Conservation (phyloP, 2,888 invertebrate genomes). For the Cephus sareptanus region DNA sequence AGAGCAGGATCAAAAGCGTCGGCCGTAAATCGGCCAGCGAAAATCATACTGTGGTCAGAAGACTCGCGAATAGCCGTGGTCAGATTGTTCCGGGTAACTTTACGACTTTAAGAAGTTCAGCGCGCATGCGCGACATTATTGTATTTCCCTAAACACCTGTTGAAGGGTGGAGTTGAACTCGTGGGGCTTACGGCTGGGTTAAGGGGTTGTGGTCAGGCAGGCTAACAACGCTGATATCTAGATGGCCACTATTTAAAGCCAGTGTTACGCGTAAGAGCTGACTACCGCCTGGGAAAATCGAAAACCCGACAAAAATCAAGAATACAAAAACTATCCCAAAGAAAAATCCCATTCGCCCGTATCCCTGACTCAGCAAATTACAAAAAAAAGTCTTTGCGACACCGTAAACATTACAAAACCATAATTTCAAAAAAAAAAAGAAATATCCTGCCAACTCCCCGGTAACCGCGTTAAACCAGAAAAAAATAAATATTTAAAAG, state of each 20-base stretch:
- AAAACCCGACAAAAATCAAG: neutral
- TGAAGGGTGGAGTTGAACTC: constrained; percentile 63
- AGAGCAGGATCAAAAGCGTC: neutral
- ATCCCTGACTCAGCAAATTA: too few relatives aligned
- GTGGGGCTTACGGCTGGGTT: constrained; percentile 57
- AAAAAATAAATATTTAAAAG: neutral
- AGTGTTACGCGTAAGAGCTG: neutral
- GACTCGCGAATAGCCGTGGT: constrained; percentile 26
- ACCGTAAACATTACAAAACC: neutral
- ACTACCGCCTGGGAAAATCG: neutral
- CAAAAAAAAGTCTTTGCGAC: neutral
- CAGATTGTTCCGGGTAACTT: constrained; percentile 46
- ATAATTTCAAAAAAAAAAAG: neutral
- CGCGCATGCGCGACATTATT: constrained; percentile 65
- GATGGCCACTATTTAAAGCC: constrained; percentile 16
- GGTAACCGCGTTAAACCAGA: neutral
- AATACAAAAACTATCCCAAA: neutral
- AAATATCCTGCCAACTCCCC: neutral
- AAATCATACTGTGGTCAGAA: neutral
- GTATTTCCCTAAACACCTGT: constrained; percentile 67
- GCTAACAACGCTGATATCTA: constrained; percentile 56
- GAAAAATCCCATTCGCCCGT: neutral
- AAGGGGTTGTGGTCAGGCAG: constrained; percentile 62
- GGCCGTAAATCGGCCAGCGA: neutral
- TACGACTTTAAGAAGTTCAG: constrained; percentile 54